Evolutionary conservation across 2,113 vertebrate species (phyloP), one percentile per base, ranked within the genome.

Genomic region (Pundamilia nyererei): DNA sequence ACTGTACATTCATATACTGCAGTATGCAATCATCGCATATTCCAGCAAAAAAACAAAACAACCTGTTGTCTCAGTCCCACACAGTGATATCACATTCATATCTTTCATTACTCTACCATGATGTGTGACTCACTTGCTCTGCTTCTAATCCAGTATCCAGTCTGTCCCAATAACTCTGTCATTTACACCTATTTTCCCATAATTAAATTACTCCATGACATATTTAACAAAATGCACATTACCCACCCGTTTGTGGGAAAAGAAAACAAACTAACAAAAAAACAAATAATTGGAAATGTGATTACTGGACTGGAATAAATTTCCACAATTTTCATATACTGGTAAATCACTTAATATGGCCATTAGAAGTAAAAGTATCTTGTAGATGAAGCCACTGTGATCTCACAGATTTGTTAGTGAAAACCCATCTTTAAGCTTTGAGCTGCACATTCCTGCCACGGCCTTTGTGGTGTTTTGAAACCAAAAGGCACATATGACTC

Each of bases 61-160:
- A 13, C 60, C 26, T 51, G 72, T 47, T 77, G 72, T 3, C 45
- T 31, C 72, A 31, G 24, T 60, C 15, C 38, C 8, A 85, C 19
- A 29, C 40, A 29, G 21, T 47, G 40, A 47, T 47, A 80, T 81
- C 81, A 29, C 45, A 31, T 88, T 40, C 4, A 51, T 77, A 15
- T 84, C 31, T 62, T 55, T 53, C n/a, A n/a, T 47, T 31, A 31
- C 45, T 77, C 24, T 49, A 19, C 6, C 0, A 24, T n/a, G 72
- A 51, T 49, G 24, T 77, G 45, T 77, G 26, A 49, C 72, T 49
- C 72, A 49, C 72, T 77, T 19, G 15, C 24, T 31, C 24, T 77
- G 15, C 70, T 77, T 79, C 70, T 60, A 80, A 85, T 83, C 49
- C 84, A 86, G n/a, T 83, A 85, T 83, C 49, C 84, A 86, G n/a